phyloP scores from a whole-genome alignment of 1,140 invertebrate genomes.

The Platyscapa corneri region DNA sequence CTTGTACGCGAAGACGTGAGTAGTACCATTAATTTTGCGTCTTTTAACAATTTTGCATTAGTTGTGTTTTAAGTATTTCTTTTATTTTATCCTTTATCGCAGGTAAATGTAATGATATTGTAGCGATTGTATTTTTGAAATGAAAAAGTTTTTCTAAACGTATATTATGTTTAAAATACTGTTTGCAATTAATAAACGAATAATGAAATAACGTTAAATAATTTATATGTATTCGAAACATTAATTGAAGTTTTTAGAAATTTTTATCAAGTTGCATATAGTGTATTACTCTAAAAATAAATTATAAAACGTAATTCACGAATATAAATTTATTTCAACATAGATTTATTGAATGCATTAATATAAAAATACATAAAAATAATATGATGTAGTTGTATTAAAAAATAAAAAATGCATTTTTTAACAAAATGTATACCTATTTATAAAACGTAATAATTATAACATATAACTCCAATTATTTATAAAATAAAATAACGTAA shows the following conservation, averaged over 20 bases:
- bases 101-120: constrained; percentile 17
- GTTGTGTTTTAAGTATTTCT: constrained; percentile 32
- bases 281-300: neutral
- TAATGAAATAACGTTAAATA: too few relatives aligned
- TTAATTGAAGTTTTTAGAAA: too few relatives aligned
- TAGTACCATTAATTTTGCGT: constrained; percentile 54
- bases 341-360: neutral
- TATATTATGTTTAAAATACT: constrained; percentile 37
- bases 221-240: too few relatives aligned
- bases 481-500: neutral
- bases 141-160: constrained; percentile 20
- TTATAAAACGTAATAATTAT: too few relatives aligned
- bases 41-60: constrained; percentile 47
- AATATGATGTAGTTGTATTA: too few relatives aligned
- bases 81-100: constrained; percentile 17
- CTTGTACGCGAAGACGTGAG: constrained; percentile 63
- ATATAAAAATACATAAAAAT: too few relatives aligned
- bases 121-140: constrained; percentile 1
- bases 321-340: neutral
- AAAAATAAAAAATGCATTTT: too few relatives aligned
- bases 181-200: constrained; percentile 25
- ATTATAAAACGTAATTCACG: neutral
- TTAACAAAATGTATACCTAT: too few relatives aligned
- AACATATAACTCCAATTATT: neutral
- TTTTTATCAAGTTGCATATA: too few relatives aligned